Conservation (phyloP, 2,113 vertebrate species). For the Junco hyemalis region DNA sequence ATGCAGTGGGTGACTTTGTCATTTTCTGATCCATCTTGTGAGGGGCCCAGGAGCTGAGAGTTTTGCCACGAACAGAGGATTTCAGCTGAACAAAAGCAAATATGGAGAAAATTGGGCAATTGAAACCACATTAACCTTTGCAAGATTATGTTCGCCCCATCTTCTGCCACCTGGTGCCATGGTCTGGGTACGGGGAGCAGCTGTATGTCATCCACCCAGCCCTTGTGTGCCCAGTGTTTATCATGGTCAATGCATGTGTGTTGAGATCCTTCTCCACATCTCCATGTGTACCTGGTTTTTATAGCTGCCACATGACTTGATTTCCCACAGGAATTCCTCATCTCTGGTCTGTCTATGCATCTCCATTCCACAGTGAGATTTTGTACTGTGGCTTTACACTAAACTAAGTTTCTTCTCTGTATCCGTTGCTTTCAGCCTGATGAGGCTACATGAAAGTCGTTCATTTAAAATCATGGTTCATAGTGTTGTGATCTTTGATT, state of each 20-base stretch:
- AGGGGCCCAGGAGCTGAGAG: neutral
- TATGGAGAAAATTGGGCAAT: neutral
- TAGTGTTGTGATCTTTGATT: neutral
- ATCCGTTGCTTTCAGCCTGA: neutral
- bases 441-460: neutral
- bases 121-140: neutral
- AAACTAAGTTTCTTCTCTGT: neutral
- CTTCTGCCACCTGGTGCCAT: neutral
- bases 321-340: neutral
- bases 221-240: rapidly evolving
- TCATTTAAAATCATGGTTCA: neutral
- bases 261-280: neutral
- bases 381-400: neutral
- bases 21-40: neutral
- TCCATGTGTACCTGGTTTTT: rapidly evolving
- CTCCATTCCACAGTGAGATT: neutral
- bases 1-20: neutral
- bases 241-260: rapidly evolving
- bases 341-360: neutral
- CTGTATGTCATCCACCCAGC: rapidly evolving
- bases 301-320: neutral
- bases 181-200: neutral
- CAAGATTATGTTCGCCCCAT: neutral
- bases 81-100: conserved; percentile 14
- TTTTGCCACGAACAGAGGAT: neutral